phyloP scores from a whole-genome alignment of 2,797 vertebrate species.

The Pseudomugil tenellus region DNA sequence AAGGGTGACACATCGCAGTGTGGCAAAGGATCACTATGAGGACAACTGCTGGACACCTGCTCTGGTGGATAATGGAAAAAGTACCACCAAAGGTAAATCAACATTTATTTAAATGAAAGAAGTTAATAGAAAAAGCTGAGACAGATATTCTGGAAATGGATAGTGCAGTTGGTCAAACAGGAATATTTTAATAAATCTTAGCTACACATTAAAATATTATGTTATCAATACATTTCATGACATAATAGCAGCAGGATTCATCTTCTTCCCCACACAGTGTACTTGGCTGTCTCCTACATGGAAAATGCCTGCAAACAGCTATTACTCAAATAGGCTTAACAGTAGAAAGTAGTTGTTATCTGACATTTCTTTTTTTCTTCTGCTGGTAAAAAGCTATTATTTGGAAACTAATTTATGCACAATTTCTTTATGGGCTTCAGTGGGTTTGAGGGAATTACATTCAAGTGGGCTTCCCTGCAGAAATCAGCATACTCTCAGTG shows the following conservation, averaged over 20 bases:
- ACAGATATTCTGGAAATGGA: neutral
- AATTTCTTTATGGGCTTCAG: neutral
- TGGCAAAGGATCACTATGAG: slow-evolving; percentile 14
- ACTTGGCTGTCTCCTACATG: neutral
- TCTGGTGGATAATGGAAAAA: slow-evolving; percentile 24
- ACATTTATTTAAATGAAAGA: neutral
- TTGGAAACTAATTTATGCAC: neutral
- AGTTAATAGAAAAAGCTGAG: neutral
- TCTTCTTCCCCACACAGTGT: neutral
- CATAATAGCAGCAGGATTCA: neutral
- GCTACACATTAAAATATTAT: neutral
- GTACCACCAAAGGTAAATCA: slow-evolving; percentile 55
- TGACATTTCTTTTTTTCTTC: neutral
- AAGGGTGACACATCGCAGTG: slow-evolving; percentile 21
- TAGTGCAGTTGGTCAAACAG: neutral
- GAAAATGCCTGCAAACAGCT: neutral
- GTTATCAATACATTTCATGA: neutral
- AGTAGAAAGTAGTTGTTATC: neutral
- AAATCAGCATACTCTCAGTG: no score
- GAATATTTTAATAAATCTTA: neutral
- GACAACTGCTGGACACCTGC: slow-evolving; percentile 16
- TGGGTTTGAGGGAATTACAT: neutral
- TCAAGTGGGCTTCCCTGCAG: no score
- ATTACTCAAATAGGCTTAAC: neutral
- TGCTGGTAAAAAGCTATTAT: neutral